Evolutionary conservation across 1,140 invertebrate genomes (phyloP), one percentile per base, ranked within the genome.

Genomic region (Tetraneura akinire): DNA sequence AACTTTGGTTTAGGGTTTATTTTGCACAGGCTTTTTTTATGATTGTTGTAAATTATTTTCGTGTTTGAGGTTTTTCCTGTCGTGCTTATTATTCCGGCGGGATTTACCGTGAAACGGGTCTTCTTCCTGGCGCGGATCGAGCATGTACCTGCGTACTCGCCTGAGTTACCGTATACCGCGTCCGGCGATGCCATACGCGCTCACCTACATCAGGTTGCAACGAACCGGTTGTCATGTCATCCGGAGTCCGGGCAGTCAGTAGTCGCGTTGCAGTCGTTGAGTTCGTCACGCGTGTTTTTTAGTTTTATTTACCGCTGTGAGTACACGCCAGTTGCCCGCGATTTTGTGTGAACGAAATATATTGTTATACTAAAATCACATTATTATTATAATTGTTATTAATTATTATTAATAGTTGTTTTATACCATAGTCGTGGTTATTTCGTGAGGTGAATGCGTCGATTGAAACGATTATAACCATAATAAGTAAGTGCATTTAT

Each of bases 251-350:
- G 62, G 37, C 32, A 6, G 32, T 37, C 55, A 60, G 53, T 78
- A 78, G 74, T 60, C 74, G 74, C 74, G 74, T 60, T 42, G 74
- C 74, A 62, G 21, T 78, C 55, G 74, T 10, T 62, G 32, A 13
- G 74, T 78, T 60, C 74, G 74, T 37, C 32, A 37, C 32, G 53
- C 55, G 73, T 37, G 73, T 45, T 42, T 70, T 47, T 70, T n/a
- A 10, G 9, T 42, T 29, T 70, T 49, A 14, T 11, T 70, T 29
- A 49, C 8, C 45, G 21, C 45, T 3, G n/a, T 21, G 37, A 45
- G 11, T 64, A n/a, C 45, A 47, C 45, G 37, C 37, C 32, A 8
- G 62, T 64, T 13, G 64, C 21, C 45, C 64, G 64, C 64, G 64
- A 68, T 45, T 14, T 47, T 47, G 45, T 47, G 32, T 37, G 32